Evolutionary conservation across 2,113 vertebrate genomes (phyloP).

Genomic region (Leucoraja erinaceus): DNA sequence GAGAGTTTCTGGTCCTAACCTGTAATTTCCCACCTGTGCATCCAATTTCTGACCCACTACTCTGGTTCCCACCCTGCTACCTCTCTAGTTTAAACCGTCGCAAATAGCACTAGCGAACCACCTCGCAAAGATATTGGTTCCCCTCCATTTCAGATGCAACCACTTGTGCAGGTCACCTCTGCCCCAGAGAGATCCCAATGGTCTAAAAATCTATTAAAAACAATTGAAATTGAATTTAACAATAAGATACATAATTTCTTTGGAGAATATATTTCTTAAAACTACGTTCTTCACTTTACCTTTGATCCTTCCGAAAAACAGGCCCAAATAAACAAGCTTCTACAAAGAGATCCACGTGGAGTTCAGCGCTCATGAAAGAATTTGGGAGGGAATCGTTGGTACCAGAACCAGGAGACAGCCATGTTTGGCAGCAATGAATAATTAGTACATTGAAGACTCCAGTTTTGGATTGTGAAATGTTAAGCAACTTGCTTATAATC

Average conservation of each 20-base stretch:
- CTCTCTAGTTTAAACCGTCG: no score
- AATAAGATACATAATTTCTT: background rate
- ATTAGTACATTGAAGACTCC: slow-evolving; percentile 80
- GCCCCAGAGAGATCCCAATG: no score
- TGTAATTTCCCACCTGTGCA: no score
- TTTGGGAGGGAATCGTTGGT: slow-evolving; percentile 41
- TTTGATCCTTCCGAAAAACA: slow-evolving; percentile 83
- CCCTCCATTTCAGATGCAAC: no score
- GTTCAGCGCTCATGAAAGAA: slow-evolving; percentile 60
- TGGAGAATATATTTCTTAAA: background rate
- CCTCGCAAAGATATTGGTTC: no score
- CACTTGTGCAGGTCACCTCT: no score
- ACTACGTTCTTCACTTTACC: slow-evolving; percentile 54
- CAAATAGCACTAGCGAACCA: no score
- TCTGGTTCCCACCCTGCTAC: no score
- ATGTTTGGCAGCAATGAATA: slow-evolving; percentile 74
- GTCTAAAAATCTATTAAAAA: no score
- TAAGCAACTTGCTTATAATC: slow-evolving; percentile 71
- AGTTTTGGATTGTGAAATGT: slow-evolving; percentile 74
- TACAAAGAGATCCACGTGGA: slow-evolving; percentile 64
- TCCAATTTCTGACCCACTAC: no score
- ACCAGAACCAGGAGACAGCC: slow-evolving; percentile 56
- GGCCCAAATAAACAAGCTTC: slow-evolving; percentile 84
- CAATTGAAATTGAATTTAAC: background rate
- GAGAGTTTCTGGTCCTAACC: no score